A percentile compares a stretch with the other conserved stretches of the same genome.
Evolutionary conservation across 2,113 vertebrate genomes (phyloP).

Genomic region (Thermophis baileyi): DNA sequence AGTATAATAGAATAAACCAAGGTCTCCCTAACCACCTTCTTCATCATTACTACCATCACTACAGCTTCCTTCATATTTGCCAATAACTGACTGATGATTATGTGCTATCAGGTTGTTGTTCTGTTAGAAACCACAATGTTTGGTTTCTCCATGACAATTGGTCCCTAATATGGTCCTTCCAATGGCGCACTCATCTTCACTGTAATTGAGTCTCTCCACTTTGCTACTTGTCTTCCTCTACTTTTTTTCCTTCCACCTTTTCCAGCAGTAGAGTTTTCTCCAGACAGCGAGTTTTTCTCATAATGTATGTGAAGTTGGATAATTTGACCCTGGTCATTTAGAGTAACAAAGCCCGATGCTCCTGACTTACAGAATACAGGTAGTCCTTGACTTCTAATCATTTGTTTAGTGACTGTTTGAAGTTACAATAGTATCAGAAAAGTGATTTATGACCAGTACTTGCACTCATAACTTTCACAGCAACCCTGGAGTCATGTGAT

Average conservation of each 20-base stretch:
- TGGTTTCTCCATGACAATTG: not conserved
- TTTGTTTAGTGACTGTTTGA: not conserved
- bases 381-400: not conserved
- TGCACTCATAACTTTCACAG: not conserved
- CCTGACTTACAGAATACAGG: not conserved
- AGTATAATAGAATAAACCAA: not conserved
- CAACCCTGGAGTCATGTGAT: not conserved
- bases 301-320: not conserved
- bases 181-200: not conserved
- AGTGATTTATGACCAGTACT: not conserved
- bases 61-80: not conserved
- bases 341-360: not conserved
- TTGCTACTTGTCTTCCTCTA: not conserved
- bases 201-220: not conserved
- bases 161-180: not conserved
- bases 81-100: not conserved
- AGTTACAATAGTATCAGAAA: not conserved
- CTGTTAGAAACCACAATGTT: not conserved
- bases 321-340: not conserved
- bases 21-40: not conserved
- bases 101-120: not conserved
- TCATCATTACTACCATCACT: not conserved
- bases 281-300: not conserved
- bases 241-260: not conserved
- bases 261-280: not conserved